Conservation (phyloP, 2,113 vertebrate species). For the Aptenodytes forsteri region DNA sequence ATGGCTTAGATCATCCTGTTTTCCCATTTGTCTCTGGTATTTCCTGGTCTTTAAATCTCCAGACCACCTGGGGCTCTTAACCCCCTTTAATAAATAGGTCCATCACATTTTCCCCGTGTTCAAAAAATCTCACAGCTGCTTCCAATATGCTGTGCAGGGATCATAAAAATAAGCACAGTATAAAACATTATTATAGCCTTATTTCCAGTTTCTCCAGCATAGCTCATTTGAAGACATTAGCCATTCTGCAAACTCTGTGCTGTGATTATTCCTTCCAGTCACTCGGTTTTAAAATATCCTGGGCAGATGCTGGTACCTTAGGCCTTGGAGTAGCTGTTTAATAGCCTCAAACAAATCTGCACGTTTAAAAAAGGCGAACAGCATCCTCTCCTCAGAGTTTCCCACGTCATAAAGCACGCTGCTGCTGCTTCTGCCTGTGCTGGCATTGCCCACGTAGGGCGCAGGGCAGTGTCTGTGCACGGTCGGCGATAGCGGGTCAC, state of each 20-base stretch:
- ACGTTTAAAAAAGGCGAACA: neutral
- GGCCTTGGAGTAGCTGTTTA: neutral
- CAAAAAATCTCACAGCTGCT: constrained; percentile 60
- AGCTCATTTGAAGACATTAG: neutral
- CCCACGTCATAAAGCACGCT: neutral
- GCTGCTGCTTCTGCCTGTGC: neutral
- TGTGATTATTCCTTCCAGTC: neutral
- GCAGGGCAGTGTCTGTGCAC: accelerated
- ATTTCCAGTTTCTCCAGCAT: neutral
- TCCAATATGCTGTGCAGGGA: constrained; percentile 21
- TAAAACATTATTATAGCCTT: constrained; percentile 37
- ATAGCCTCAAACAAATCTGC: neutral
- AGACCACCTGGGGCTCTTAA: constrained; percentile 59
- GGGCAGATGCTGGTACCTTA: neutral
- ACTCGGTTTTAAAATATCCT: neutral
- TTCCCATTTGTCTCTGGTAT: constrained; percentile 61
- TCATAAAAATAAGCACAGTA: constrained; percentile 48
- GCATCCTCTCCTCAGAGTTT: neutral
- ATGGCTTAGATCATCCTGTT: constrained; percentile 33
- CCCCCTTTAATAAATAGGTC: constrained; percentile 55
- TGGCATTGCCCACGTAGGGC: neutral
- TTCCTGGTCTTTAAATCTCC: constrained; percentile 56
- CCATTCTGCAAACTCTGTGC: neutral
- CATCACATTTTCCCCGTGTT: neutral
- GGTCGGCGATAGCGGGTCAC: accelerated